Base-by-base conservation (phyloP, 2,113 vertebrate genomes). In the Pristiophorus japonicus region DNA sequence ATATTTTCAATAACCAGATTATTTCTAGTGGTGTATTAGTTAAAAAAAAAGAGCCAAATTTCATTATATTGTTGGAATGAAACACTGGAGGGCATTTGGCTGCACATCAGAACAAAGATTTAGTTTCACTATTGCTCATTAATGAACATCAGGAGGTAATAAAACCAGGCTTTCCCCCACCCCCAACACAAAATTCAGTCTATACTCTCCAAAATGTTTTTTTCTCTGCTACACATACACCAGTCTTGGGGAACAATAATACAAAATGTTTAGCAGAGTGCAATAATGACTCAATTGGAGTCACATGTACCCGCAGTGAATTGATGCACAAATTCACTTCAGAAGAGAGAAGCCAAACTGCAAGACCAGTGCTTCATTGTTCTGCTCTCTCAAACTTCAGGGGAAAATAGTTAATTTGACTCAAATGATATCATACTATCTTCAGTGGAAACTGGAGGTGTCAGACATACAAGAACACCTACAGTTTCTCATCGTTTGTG, bases 1-100 rank as follows among this genome's bases (percentile, higher is more conserved):
- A 78, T 38, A 85, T 47, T 85, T 85, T 47, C 55, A 91, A 62
- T 51, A 62, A 62, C 63, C 88, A 91, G 88, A n/a, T 91, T 62
- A 62, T n/a, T 91, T 34, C 34, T 34, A 2, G 4, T n/a, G 4
- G 0, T 62, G 88, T 27, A 91, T 59, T 55, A 12, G 47, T 88
- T 62, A 22, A 91, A 91, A 22, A 91, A 91, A 18, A 88, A 62
- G 14, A 62, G 12, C 14, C 12, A 78, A 78, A 78, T 38, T 73
- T 55, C 22, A 47, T 87, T n/a, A 63, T 38, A 91, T 62, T 5
- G 34, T n/a, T 91, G 88, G 55, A 91, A 91, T 63, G 59, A 91
- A 91, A 63, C 30, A n/a, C 55, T 59, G 27, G 34, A 63, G 88
- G 38, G 62, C 34, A 91, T 62, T 62, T 38, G 59, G 88, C 55